phyloP scores from a whole-genome alignment of 2,113 vertebrate genomes.

The Cephalopterus ornatus region DNA sequence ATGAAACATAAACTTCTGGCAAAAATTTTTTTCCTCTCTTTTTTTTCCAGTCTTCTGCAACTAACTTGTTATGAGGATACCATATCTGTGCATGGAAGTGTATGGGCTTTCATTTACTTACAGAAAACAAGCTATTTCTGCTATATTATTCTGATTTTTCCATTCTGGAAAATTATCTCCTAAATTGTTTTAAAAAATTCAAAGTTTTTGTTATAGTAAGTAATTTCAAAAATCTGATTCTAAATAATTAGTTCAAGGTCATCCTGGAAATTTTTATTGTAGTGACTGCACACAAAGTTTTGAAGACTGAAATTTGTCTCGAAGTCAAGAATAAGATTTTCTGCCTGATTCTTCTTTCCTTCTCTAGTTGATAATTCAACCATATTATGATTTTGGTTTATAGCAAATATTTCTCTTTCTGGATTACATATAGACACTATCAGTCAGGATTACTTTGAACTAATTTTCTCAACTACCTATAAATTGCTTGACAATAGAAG shows the following conservation, averaged over 20 bases:
- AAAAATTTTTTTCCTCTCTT: background rate
- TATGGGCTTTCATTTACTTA: background rate
- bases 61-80: background rate
- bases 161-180: background rate
- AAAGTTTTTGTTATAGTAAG: background rate
- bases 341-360: background rate
- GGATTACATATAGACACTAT: background rate
- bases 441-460: background rate
- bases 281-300: background rate
- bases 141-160: background rate
- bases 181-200: background rate
- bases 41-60: background rate
- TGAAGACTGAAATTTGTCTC: background rate
- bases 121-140: background rate
- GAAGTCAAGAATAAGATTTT: background rate
- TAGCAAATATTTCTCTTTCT: background rate
- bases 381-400: background rate
- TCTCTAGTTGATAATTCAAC: background rate
- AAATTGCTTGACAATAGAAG: background rate
- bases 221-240: background rate
- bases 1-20: background rate
- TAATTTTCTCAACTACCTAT: background rate
- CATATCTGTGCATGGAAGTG: background rate
- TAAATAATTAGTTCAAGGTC: background rate
- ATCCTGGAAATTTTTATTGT: background rate